A percentile compares a stretch with the other conserved stretches of the same genome.
Evolutionary conservation across 2,888 invertebrate genomes (phyloP).

Genomic region (Leuctra nigra): DNA sequence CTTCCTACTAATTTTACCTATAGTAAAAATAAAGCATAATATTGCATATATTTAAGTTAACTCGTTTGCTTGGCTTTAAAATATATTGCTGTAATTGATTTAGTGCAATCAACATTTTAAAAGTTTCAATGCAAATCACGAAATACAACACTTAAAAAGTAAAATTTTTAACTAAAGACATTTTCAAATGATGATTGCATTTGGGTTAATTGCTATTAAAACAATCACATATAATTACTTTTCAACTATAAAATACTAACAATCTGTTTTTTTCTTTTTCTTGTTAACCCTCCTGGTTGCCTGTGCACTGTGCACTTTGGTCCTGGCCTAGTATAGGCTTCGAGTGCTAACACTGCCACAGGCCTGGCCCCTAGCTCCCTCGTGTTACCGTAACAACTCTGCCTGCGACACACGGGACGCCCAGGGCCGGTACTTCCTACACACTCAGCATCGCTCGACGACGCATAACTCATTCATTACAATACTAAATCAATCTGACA

Average conservation of each 20-base stretch:
- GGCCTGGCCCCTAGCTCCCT: slow-evolving; percentile 26
- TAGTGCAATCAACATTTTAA: slow-evolving; percentile 11
- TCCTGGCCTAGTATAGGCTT: slow-evolving; percentile 52
- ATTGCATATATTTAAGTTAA: background rate
- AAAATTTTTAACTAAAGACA: slow-evolving; percentile 33
- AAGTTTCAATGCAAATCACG: slow-evolving; percentile 1
- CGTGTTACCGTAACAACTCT: slow-evolving; percentile 28
- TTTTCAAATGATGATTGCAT: slow-evolving; percentile 30
- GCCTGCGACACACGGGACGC: slow-evolving; percentile 25
- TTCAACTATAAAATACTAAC: slow-evolving; percentile 46
- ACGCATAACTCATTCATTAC: too few relatives aligned
- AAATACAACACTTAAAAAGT: slow-evolving; percentile 19
- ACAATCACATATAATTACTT: slow-evolving; percentile 24
- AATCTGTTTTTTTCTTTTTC: slow-evolving; percentile 61
- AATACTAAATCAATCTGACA: too few relatives aligned
- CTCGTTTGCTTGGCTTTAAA: slow-evolving; percentile 25
- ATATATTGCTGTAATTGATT: slow-evolving; percentile 27
- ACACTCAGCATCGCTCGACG: background rate
- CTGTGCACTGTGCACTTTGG: slow-evolving; percentile 36
- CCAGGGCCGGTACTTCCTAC: slow-evolving; percentile 12
- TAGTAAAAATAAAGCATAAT: background rate
- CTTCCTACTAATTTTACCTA: background rate
- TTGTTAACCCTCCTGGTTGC: slow-evolving; percentile 56
- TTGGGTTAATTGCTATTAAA: slow-evolving; percentile 27
- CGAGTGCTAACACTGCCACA: slow-evolving; percentile 58